Evolutionary conservation across 35 echinoderm and acorn worm genomes (phyloP).

Genomic region (Patiria miniata): DNA sequence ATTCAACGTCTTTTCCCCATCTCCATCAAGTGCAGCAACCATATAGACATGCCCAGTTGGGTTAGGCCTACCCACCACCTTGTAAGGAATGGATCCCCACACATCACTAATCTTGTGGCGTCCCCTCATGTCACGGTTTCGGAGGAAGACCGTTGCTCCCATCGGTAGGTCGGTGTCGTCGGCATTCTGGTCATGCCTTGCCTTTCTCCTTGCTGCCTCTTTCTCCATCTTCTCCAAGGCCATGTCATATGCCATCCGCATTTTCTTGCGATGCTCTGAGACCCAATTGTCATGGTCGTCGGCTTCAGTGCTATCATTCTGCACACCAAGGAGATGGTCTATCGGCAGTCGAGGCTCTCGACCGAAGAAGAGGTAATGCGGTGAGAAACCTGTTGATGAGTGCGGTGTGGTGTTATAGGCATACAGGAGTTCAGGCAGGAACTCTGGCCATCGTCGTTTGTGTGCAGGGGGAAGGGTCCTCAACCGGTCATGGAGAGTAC

Average conservation of each 20-base stretch:
- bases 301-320: neutral
- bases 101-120: conserved; percentile 55
- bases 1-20: conserved; percentile 38
- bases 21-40: neutral
- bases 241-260: conserved; percentile 36
- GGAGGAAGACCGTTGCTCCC: conserved; percentile 53
- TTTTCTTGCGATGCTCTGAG: conserved; percentile 43
- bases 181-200: conserved; percentile 28
- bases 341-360: conserved; percentile 69
- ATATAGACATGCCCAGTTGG: conserved; percentile 2
- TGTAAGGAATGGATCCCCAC: neutral
- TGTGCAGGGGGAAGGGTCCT: conserved; percentile 42
- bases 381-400: conserved; percentile 71
- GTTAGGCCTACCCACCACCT: too few species aligned
- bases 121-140: conserved; percentile 10
- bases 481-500: conserved; percentile 63
- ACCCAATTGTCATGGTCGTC: conserved; percentile 31
- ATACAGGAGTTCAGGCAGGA: conserved; percentile 74
- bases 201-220: conserved; percentile 44
- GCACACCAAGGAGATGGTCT: conserved; percentile 57
- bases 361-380: conserved; percentile 76
- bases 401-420: conserved; percentile 70
- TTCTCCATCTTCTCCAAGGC: conserved; percentile 59
- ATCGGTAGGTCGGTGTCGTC: conserved; percentile 41
- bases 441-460: conserved; percentile 59